Percentiles rank a stretch among this genome's conserved stretches.
Conservation (phyloP, 1,140 invertebrate genomes). For the Grapholita molesta region DNA sequence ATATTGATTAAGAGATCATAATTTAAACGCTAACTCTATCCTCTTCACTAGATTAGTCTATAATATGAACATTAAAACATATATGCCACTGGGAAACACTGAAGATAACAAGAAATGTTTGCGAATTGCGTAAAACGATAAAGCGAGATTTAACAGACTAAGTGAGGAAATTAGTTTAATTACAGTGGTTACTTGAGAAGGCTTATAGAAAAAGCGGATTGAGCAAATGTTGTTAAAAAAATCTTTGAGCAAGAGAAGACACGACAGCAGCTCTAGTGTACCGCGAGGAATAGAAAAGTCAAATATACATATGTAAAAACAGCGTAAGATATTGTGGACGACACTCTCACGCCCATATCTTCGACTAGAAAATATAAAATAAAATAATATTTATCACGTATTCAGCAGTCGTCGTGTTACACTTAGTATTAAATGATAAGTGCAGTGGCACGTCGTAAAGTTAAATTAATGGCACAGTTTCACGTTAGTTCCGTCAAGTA, state of each 20-base stretch:
- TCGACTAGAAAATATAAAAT: conserved; percentile 72
- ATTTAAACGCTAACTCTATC: conserved; percentile 67
- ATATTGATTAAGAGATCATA: conserved; percentile 78
- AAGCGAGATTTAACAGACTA: background rate
- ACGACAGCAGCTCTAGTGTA: conserved; percentile 53
- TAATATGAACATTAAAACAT: conserved; percentile 59
- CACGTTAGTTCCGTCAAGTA: conserved; percentile 74
- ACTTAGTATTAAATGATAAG: conserved; percentile 64
- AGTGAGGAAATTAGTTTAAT: background rate
- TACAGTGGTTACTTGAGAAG: background rate
- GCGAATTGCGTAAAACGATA: conserved; percentile 32
- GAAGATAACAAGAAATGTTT: conserved; percentile 19
- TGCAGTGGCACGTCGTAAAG: conserved; percentile 73
- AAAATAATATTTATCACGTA: conserved; percentile 69
- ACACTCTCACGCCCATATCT: conserved; percentile 56
- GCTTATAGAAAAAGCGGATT: conserved; percentile 46
- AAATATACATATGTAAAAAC: conserved; percentile 30
- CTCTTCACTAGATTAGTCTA: conserved; percentile 70
- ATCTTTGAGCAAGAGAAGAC: conserved; percentile 69
- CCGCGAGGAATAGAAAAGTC: conserved; percentile 18
- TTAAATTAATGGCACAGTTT: conserved; percentile 77
- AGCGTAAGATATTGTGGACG: conserved; percentile 44
- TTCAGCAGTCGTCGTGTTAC: conserved; percentile 71
- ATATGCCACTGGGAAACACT: conserved; percentile 56
- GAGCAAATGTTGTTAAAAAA: conserved; percentile 74